Percentiles rank a stretch among this genome's conserved stretches.
phyloP scores from a whole-genome alignment of 2,113 vertebrate species.

The Microcebus tavaratra region DNA sequence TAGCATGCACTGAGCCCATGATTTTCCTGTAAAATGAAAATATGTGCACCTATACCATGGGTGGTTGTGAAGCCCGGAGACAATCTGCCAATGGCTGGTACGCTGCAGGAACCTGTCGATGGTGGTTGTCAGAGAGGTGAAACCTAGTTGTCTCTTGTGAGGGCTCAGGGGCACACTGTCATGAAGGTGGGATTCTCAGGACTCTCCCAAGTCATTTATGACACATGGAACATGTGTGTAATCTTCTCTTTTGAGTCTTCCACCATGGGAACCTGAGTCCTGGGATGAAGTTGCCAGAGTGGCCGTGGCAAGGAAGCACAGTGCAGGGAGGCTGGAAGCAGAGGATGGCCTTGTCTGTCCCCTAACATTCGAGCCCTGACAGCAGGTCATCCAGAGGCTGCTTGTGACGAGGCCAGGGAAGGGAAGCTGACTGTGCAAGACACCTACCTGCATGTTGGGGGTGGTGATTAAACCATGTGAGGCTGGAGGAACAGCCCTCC shows the following conservation, averaged over 20 bases:
- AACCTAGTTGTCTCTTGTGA: not conserved
- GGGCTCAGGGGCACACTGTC: not conserved
- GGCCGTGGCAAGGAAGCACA: not conserved
- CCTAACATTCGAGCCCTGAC: too few species aligned
- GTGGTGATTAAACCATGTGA: fast-evolving
- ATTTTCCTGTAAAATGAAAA: not conserved
- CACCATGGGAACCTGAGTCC: not conserved
- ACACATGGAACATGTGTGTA: not conserved
- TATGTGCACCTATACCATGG: too few species aligned
- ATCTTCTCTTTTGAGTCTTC: not conserved
- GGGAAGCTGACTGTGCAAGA: not conserved
- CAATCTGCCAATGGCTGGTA: too few species aligned
- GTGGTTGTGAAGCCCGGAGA: not conserved
- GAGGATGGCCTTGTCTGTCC: not conserved
- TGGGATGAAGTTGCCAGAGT: not conserved
- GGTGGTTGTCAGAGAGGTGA: too few species aligned
- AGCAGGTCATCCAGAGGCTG: not conserved
- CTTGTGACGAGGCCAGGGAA: not conserved
- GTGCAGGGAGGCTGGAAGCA: not conserved
- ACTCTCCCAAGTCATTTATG: not conserved
- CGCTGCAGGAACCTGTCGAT: fast-evolving
- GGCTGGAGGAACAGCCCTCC: not conserved
- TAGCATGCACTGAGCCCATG: not conserved
- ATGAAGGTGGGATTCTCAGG: not conserved
- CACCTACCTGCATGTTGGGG: not conserved